These are phyloP conservation scores for Archips crataeganus DNA, from an alignment of 2,888 invertebrate genomes.

Conservation along the genomic window DNA sequence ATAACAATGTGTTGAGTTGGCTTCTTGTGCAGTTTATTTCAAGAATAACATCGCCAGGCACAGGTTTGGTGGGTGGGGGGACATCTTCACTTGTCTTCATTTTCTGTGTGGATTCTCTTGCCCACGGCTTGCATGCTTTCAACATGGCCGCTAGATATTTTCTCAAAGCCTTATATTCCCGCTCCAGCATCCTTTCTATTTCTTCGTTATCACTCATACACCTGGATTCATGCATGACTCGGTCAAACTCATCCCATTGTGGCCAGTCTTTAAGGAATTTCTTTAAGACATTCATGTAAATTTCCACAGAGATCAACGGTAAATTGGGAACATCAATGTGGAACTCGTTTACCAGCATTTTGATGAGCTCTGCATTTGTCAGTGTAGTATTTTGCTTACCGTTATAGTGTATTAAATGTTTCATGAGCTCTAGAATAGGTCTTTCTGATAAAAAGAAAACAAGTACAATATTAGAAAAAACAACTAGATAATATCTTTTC, in stretches of 20 bases:
- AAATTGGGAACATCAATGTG: conserved; percentile 54
- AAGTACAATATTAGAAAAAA: too few species aligned
- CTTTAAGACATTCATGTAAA: conserved; percentile 70
- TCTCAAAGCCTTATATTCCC: conserved; percentile 63
- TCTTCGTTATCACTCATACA: conserved; percentile 47
- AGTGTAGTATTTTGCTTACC: conserved; percentile 67
- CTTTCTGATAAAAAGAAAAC: conserved; percentile 55
- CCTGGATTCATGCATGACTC: conserved; percentile 55
- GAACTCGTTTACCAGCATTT: conserved; percentile 68
- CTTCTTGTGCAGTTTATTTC: conserved; percentile 58
- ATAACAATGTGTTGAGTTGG: conserved; percentile 61
- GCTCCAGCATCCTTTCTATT: conserved; percentile 55
- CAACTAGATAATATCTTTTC: too few species aligned
- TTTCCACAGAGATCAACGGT: conserved; percentile 66
- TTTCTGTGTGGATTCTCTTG: conserved; percentile 51
- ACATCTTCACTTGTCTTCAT: conserved; percentile 35
- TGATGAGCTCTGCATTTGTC: conserved; percentile 67
- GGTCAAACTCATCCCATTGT: conserved; percentile 71
- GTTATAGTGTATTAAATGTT: conserved; percentile 62
- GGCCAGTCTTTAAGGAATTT: conserved; percentile 76
- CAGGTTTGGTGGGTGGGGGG: conserved; percentile 34
- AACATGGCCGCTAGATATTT: conserved; percentile 60
- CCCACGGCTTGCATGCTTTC: conserved; percentile 52
- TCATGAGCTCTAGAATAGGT: conserved; percentile 68
- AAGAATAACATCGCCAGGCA: conserved; percentile 51